phyloP scores from a whole-genome alignment of 2,113 vertebrate genomes.

The Serilophus lunatus region DNA sequence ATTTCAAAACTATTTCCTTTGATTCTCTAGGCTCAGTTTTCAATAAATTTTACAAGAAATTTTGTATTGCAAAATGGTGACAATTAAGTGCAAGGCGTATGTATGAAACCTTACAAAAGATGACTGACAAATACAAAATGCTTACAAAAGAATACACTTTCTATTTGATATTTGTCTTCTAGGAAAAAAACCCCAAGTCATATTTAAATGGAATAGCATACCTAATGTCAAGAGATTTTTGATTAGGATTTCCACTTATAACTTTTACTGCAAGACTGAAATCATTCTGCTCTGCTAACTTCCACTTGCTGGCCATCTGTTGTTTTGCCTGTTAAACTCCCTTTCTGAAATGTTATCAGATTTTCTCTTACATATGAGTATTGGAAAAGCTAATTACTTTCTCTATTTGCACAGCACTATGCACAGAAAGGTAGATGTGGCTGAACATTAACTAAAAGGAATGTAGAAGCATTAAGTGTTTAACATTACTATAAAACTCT shows the following conservation, averaged over 20 bases:
- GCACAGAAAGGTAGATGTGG: not conserved
- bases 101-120: conserved; percentile 47
- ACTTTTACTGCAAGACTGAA: not conserved
- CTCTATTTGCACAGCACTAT: not conserved
- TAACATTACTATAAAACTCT: not conserved
- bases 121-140: conserved; percentile 46
- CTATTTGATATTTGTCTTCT: conserved; percentile 28
- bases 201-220: conserved; percentile 8
- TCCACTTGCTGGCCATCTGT: not conserved
- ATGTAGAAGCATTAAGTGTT: not conserved
- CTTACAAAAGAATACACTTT: conserved; percentile 41
- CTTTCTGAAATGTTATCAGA: not conserved
- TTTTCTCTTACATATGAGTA: not conserved
- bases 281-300: not conserved
- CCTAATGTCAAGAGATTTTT: not conserved
- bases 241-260: not conserved
- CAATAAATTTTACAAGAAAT: conserved; percentile 68
- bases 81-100: conserved; percentile 50
- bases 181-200: not conserved
- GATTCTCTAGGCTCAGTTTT: conserved; percentile 42
- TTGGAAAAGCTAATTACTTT: not conserved
- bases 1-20: conserved; percentile 49
- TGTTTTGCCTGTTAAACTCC: not conserved
- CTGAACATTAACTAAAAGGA: not conserved
- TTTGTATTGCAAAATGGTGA: conserved; percentile 23